These are phyloP conservation scores for Globodera rostochiensis DNA, from an alignment of 1,140 invertebrate genomes.

Conservation along the genomic window DNA sequence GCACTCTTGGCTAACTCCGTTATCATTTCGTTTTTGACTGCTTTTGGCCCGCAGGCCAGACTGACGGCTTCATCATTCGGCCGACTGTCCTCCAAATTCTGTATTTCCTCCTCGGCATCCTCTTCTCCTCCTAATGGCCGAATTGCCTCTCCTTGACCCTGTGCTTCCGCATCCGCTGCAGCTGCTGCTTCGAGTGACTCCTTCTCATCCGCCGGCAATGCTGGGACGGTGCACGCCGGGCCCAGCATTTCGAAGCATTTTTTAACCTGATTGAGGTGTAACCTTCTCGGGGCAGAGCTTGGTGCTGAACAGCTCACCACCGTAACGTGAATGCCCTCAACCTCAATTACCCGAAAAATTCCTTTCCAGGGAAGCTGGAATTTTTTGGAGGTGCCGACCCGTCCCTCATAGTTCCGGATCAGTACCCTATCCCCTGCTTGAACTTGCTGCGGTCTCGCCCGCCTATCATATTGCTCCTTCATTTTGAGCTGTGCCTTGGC, in stretches of 20 bases:
- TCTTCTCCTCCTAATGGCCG: too few relatives aligned
- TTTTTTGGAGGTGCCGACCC: constrained; percentile 11
- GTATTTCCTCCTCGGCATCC: too few relatives aligned
- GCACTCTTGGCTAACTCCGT: too few relatives aligned
- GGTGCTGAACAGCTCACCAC: constrained; percentile 3
- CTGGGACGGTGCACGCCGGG: constrained; percentile 6
- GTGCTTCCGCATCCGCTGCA: not conserved
- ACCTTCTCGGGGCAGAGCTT: constrained; percentile 6
- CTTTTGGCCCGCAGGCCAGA: too few relatives aligned
- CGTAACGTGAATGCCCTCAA: constrained; percentile 6
- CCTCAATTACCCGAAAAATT: constrained; percentile 24
- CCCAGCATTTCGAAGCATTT: constrained; percentile 19
- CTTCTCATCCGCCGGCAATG: not conserved
- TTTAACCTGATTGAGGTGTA: constrained; percentile 36
- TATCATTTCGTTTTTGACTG: too few relatives aligned
- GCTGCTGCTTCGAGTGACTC: not conserved
- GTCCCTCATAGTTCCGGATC: not conserved
- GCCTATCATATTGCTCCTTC: constrained; percentile 34
- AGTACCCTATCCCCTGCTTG: constrained; percentile 27
- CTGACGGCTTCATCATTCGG: too few relatives aligned
- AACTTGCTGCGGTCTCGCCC: constrained; percentile 11
- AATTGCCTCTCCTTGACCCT: too few relatives aligned
- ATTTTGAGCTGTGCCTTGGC: not conserved
- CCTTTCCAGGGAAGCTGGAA: constrained; percentile 32
- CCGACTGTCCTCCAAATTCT: too few relatives aligned